Conservation (phyloP, 2,888 invertebrate genomes). For the Zygaena filipendulae region DNA sequence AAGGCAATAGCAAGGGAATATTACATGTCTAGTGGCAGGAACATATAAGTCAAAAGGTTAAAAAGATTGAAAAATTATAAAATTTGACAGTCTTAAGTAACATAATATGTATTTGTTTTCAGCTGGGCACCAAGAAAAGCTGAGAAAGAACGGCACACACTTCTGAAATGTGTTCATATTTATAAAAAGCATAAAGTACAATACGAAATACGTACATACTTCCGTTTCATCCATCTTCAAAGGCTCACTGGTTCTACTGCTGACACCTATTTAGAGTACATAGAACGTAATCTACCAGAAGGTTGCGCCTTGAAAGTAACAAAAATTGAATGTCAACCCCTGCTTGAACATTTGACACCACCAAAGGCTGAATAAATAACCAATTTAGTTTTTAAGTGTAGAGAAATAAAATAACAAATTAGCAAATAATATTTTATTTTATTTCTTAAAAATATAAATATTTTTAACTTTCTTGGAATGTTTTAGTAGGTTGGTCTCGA, state of each 20-base stretch:
- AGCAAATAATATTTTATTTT: constrained; percentile 12
- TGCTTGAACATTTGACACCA: constrained; percentile 66
- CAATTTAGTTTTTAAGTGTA: too few relatives aligned
- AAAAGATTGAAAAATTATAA: too few relatives aligned
- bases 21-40: too few relatives aligned
- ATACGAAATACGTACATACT: constrained; percentile 95
- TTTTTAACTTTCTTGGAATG: too few relatives aligned
- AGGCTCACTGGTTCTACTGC: constrained; percentile 95
- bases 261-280: constrained; percentile 94
- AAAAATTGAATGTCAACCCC: constrained; percentile 72
- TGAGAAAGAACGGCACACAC: constrained; percentile 78
- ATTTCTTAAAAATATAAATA: constrained; percentile 12
- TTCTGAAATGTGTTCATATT: constrained; percentile 89
- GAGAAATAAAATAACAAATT: constrained; percentile 28
- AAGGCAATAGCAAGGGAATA: too few relatives aligned
- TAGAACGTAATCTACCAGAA: constrained; percentile 96
- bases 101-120: too few relatives aligned
- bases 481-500: too few relatives aligned
- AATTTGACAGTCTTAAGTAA: too few relatives aligned
- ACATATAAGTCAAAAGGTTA: too few relatives aligned
- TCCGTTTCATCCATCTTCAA: constrained; percentile 82
- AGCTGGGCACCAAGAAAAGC: constrained; percentile 82
- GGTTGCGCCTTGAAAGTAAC: constrained; percentile 94
- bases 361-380: constrained; percentile 40
- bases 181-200: constrained; percentile 95